Evolutionary conservation across 2,113 vertebrate genomes (phyloP).

Genomic region (Passer montanus): DNA sequence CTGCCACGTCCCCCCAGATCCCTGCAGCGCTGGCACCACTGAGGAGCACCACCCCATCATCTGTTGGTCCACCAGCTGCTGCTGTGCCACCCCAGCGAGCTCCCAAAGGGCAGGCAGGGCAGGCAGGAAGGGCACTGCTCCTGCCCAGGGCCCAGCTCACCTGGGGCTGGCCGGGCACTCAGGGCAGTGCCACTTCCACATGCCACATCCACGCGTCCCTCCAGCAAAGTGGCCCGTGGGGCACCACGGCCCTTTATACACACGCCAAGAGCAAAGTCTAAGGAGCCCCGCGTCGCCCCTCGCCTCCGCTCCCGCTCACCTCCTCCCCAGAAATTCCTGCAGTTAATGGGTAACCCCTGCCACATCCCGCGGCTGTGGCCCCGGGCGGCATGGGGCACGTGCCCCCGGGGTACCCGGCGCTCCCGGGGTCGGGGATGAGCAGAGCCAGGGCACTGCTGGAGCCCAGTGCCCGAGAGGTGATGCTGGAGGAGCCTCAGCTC

Average conservation of each 20-base stretch:
- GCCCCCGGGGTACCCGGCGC: accelerated
- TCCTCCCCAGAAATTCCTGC: conserved; percentile 68
- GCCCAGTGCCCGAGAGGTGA: accelerated
- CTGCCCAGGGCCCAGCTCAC: conserved; percentile 5
- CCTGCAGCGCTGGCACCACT: neutral
- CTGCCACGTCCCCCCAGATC: accelerated
- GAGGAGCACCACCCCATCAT: neutral
- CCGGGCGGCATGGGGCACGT: accelerated
- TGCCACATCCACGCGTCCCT: conserved; percentile 20
- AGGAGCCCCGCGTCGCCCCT: conserved; percentile 32
- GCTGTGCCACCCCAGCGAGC: accelerated
- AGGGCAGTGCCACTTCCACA: neutral
- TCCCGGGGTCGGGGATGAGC: neutral
- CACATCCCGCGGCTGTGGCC: neutral
- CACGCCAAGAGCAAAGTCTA: conserved; percentile 78
- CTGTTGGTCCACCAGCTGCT: neutral
- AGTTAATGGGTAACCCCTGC: conserved; percentile 79
- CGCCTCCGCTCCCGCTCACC: conserved; percentile 41
- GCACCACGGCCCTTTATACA: conserved; percentile 65
- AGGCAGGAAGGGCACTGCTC: neutral
- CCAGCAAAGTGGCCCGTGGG: neutral
- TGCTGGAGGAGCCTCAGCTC: neutral
- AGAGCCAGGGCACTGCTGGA: accelerated
- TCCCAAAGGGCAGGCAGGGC: neutral
- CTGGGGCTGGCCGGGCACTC: conserved; percentile 10